A percentile compares a stretch with the other conserved stretches of the same genome.
Conservation (phyloP, 2,888 invertebrate genomes). For the Drosophila leonis region DNA sequence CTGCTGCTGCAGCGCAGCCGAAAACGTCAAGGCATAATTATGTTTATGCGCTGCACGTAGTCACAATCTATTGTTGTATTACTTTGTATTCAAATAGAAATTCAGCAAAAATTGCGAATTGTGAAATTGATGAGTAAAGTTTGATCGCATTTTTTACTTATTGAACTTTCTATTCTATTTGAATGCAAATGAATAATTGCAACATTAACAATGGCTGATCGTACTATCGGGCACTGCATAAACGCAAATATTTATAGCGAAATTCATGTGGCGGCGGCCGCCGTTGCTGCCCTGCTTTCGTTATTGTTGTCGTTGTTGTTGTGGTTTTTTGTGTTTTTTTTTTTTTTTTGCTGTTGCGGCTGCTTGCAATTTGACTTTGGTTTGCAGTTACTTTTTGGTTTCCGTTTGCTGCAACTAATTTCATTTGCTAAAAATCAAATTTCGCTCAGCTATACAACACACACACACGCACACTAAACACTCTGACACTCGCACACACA, state of each 20-base stretch:
- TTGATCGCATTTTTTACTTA: background rate
- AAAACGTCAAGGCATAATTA: conserved; percentile 25
- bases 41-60: conserved; percentile 39
- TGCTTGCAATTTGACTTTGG: conserved; percentile 60
- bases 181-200: background rate
- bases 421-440: conserved; percentile 64
- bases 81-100: background rate
- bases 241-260: conserved; percentile 40
- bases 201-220: conserved; percentile 8
- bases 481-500: conserved; percentile 21
- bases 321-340: conserved; percentile 4
- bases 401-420: conserved; percentile 63
- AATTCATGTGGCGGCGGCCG: conserved; percentile 35
- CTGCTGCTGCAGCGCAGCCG: conserved; percentile 17
- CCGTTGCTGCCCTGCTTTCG: conserved; percentile 41
- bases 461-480: conserved; percentile 25
- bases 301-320: conserved; percentile 35
- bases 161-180: conserved; percentile 10
- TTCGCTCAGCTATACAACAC: conserved; percentile 52
- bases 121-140: background rate
- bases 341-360: conserved; percentile 28
- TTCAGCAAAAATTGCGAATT: conserved; percentile 3
- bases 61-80: conserved; percentile 5
- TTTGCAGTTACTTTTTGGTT: conserved; percentile 61
- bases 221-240: conserved; percentile 23